Base-by-base conservation (phyloP, 2,797 vertebrate species). In the Sebastes matsubarae region DNA sequence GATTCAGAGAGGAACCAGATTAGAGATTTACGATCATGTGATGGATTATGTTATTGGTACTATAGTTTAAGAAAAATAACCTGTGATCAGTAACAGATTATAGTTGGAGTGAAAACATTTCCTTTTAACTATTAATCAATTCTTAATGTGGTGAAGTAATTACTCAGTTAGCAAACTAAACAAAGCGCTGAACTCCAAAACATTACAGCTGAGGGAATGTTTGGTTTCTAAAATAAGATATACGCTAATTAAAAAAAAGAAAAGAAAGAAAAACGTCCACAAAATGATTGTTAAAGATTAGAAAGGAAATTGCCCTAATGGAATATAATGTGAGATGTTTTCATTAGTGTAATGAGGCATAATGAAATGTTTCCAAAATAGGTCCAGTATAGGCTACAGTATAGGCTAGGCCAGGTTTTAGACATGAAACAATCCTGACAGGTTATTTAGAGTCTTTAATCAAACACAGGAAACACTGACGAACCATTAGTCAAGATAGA, bases 391-490 rank as follows among this genome's bases (percentile, higher is more conserved):
- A 38, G 0, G 36, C 36, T 29, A 4, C 12, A 12, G 10, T 22
- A 1, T 20, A 13, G 8, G 29, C 59, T 30, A 7, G 4, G 80
- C 9, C 16, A 11, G 18, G n/a, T 69, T 70, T 61, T 29, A 54
- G 24, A 67, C 10, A 29, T 25, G 12, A 63, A 72, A 57, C 25
- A 68, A n/a, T 11, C 32, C 20, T 73, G 42, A 64, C 11, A 64
- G 32, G 61, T 8, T 9, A n/a, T 54, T 59, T 18, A 63, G 46
- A 81, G 72, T 46, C 16, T 74, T 68, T 34, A 85, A 83, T 83
- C 67, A 76, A 81, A 78, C 36, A 58, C 24, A 69, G 81, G 86
- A 86, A 84, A 68, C 77, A 57, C 70, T 71, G 89, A 87, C 68
- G 71, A 80, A 34, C 5, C 8, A 20, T 66, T 22, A 68, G 16